Conservation (phyloP, 2,888 invertebrate genomes). For the Melipona bicolor region DNA sequence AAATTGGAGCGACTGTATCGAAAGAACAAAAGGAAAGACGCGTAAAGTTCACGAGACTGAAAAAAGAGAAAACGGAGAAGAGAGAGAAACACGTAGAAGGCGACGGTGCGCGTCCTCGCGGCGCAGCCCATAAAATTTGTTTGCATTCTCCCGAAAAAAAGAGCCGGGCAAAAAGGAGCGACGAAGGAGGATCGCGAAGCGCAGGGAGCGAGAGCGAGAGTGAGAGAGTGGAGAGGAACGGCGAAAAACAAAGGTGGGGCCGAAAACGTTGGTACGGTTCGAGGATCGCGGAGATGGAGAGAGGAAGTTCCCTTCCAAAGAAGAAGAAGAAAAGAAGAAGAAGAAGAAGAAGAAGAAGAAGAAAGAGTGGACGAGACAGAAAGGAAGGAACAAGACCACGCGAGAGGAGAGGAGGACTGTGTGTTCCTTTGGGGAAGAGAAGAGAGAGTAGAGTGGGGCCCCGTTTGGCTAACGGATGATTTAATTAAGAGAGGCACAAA, state of each 20-base stretch:
- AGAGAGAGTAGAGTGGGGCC: constrained; percentile 57
- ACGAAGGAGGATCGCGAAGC: constrained; percentile 25
- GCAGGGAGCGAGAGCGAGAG: neutral
- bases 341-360: constrained; percentile 12
- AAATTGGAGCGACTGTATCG: neutral
- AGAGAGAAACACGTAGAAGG: neutral
- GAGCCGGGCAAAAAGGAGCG: constrained; percentile 51
- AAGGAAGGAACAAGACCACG: constrained; percentile 39
- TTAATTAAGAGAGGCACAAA: constrained; percentile 84
- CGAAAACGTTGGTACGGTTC: constrained; percentile 46
- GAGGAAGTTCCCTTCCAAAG: constrained; percentile 7
- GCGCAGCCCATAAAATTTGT: constrained; percentile 80
- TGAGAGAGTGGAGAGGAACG: constrained; percentile 37
- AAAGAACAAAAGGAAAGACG: neutral
- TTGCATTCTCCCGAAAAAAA: constrained; percentile 78
- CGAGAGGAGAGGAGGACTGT: constrained; percentile 31
- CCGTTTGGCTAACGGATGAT: constrained; percentile 83
- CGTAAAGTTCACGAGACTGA: neutral
- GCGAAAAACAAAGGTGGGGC: constrained; percentile 71
- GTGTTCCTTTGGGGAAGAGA: neutral
- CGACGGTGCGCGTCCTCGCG: constrained; percentile 43
- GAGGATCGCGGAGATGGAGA: constrained; percentile 23
- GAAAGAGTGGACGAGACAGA: neutral
- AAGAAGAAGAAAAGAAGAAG: constrained; percentile 1
- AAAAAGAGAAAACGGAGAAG: neutral